Conservation (phyloP, 1,140 invertebrate genomes). For the Globodera rostochiensis region DNA sequence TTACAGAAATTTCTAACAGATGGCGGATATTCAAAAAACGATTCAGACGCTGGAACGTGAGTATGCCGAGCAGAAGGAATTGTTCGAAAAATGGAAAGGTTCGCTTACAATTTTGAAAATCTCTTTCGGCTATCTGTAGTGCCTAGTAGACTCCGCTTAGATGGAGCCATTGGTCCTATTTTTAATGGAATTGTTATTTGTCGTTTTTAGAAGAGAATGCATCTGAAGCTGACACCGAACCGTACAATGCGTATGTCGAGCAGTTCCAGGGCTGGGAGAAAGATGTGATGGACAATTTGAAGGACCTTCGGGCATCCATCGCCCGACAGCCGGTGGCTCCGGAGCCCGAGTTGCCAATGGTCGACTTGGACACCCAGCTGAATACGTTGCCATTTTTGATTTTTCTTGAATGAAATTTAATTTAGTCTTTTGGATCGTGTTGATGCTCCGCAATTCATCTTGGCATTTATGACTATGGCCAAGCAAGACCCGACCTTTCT, state of each 20-base stretch:
- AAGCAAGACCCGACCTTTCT: slow-evolving; percentile 42
- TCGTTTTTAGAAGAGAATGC: slow-evolving; percentile 23
- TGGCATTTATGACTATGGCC: slow-evolving; percentile 40
- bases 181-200: not conserved
- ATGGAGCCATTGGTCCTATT: too few relatives aligned
- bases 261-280: slow-evolving; percentile 44
- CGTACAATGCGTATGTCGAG: slow-evolving; percentile 35
- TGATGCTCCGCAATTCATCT: slow-evolving; percentile 29
- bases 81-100: slow-evolving; percentile 38
- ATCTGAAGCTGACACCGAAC: slow-evolving; percentile 7
- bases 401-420: not conserved
- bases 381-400: not conserved
- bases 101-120: not conserved
- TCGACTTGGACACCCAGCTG: slow-evolving; percentile 43
- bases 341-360: slow-evolving; percentile 38
- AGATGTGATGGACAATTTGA: slow-evolving; percentile 42
- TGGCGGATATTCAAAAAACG: slow-evolving; percentile 32
- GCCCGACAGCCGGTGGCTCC: slow-evolving; percentile 29
- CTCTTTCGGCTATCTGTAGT: not conserved
- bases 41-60: slow-evolving; percentile 30
- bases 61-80: slow-evolving; percentile 32
- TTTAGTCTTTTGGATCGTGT: slow-evolving; percentile 10
- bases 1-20: not conserved
- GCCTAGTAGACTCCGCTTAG: too few relatives aligned
- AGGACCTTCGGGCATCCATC: slow-evolving; percentile 24